These are phyloP conservation scores for Adelges cooleyi DNA, from an alignment of 1,140 invertebrate genomes.

Conservation along the genomic window DNA sequence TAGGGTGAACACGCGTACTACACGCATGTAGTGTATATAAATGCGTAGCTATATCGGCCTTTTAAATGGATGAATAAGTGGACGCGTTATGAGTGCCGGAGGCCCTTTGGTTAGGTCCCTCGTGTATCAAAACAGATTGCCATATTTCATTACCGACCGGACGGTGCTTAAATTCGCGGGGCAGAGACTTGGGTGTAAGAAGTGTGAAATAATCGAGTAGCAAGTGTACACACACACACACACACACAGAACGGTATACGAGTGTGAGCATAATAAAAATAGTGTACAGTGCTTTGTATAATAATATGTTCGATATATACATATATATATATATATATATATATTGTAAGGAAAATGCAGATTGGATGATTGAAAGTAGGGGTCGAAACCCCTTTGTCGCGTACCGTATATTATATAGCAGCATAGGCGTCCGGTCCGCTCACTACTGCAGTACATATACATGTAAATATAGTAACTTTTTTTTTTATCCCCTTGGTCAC, in stretches of 20 bases:
- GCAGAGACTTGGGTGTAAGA: background rate
- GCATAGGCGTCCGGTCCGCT: too few species aligned
- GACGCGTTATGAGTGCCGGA: background rate
- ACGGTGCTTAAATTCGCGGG: constrained; percentile 16
- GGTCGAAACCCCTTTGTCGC: constrained; percentile 5
- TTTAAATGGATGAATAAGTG: constrained; percentile 27
- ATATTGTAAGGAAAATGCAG: constrained; percentile 6
- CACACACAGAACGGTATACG: too few species aligned
- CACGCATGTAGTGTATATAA: too few species aligned
- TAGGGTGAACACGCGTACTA: background rate
- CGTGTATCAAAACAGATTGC: constrained; percentile 27
- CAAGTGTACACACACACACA: too few species aligned
- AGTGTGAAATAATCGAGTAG: constrained; percentile 28
- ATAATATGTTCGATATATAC: too few species aligned
- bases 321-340: too few species aligned
- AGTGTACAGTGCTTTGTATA: background rate
- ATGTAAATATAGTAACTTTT: too few species aligned
- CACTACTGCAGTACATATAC: too few species aligned
- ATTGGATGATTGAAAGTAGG: constrained; percentile 27
- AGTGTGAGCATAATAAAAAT: too few species aligned
- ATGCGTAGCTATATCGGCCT: too few species aligned
- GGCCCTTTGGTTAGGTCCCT: constrained; percentile 7
- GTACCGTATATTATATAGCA: too few species aligned
- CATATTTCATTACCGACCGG: constrained; percentile 28
- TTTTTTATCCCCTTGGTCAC: too few species aligned